These are phyloP conservation scores for Epsilonema sp. DNA, from an alignment of 2,888 invertebrate genomes.

Conservation along the genomic window DNA sequence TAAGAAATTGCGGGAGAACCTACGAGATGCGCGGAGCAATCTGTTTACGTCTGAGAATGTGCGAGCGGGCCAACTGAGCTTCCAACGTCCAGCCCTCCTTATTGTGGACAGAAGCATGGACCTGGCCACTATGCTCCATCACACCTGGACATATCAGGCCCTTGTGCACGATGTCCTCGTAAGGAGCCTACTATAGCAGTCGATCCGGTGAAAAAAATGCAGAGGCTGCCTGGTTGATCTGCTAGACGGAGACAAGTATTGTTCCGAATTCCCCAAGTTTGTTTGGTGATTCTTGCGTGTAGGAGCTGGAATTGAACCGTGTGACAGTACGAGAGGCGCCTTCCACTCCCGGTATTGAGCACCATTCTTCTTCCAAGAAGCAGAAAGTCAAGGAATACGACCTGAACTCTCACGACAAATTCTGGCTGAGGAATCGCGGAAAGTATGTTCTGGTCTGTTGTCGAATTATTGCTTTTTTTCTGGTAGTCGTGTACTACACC, in stretches of 20 bases:
- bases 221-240: too few relatives aligned
- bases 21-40: constrained; percentile 87
- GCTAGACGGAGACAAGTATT: too few relatives aligned
- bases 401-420: constrained; percentile 58
- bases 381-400: constrained; percentile 67
- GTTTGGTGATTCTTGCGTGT: too few relatives aligned
- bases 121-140: constrained; percentile 90
- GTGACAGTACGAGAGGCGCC: constrained; percentile 50
- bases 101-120: constrained; percentile 81
- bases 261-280: too few relatives aligned
- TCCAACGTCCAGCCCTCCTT: constrained; percentile 57
- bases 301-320: constrained; percentile 66
- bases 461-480: not conserved
- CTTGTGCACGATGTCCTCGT: constrained; percentile 76
- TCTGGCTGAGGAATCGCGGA: constrained; percentile 84
- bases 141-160: constrained; percentile 99
- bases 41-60: constrained; percentile 57
- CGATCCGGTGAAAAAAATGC: too few relatives aligned
- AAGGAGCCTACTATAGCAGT: constrained; percentile 9
- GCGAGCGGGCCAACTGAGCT: constrained; percentile 37
- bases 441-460: constrained; percentile 29
- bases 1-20: constrained; percentile 83
- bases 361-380: too few relatives aligned
- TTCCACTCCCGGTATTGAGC: too few relatives aligned
- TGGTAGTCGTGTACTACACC: too few relatives aligned